Evolutionary conservation across 2,113 vertebrate species (phyloP).

Genomic region (Lasiurus cinereus): DNA sequence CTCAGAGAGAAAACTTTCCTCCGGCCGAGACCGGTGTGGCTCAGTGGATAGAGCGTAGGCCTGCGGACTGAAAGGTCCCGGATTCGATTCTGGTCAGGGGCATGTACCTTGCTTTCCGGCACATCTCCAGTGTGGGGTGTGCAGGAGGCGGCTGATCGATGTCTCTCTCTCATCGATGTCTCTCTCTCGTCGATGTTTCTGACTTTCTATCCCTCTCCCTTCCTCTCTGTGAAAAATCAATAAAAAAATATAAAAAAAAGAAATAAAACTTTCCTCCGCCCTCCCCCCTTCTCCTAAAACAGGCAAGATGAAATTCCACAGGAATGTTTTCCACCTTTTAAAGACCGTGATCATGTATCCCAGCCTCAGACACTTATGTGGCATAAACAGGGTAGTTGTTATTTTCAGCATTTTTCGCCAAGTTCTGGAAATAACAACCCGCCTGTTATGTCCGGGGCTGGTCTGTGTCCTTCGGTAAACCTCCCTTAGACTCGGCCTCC

Average conservation of each 20-base stretch:
- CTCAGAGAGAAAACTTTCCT: background rate
- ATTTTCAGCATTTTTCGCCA: background rate
- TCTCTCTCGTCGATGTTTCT: too few species aligned
- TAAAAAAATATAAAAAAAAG: background rate
- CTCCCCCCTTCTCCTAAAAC: background rate
- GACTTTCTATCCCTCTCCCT: too few species aligned
- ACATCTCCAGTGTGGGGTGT: too few species aligned
- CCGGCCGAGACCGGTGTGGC: too few species aligned
- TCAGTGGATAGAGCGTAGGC: too few species aligned
- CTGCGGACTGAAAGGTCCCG: too few species aligned
- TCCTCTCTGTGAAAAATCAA: too few species aligned
- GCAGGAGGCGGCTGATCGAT: too few species aligned
- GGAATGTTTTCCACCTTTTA: background rate
- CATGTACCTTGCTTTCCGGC: too few species aligned
- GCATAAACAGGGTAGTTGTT: background rate
- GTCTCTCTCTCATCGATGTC: too few species aligned
- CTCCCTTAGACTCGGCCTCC: background rate
- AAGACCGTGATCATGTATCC: background rate
- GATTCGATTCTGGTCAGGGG: too few species aligned
- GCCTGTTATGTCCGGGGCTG: background rate
- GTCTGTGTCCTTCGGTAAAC: background rate
- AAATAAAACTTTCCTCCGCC: background rate
- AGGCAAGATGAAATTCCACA: background rate
- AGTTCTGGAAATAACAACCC: conserved; percentile 12
- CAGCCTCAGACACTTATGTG: background rate